These are phyloP conservation scores for Tachina lurida DNA, from an alignment of 2,888 invertebrate species.

Conservation along the genomic window DNA sequence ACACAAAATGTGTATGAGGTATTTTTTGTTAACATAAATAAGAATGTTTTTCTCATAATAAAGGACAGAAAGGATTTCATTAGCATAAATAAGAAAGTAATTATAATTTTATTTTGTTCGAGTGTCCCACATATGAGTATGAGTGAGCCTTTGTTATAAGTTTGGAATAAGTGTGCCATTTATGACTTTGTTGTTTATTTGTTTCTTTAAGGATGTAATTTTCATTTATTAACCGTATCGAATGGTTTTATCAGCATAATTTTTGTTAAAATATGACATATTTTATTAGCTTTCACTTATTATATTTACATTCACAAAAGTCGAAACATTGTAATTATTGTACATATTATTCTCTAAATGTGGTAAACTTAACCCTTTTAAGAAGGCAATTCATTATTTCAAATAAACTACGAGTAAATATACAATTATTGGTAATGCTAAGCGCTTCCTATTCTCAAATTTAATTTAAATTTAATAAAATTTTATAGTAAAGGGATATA, in stretches of 20 bases:
- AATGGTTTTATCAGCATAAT: constrained; percentile 81
- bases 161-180: constrained; percentile 45
- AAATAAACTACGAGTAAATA: background rate
- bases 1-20: background rate
- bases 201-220: constrained; percentile 38
- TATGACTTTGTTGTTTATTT: constrained; percentile 14
- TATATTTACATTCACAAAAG: background rate
- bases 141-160: constrained; percentile 9
- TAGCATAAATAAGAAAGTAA: constrained; percentile 69
- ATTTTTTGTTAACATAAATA: constrained; percentile 25
- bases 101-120: constrained; percentile 62
- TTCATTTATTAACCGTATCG: constrained; percentile 73
- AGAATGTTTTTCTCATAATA: constrained; percentile 35
- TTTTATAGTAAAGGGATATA: no score
- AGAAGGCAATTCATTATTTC: background rate
- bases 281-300: constrained; percentile 77
- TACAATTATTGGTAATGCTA: no score
- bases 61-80: constrained; percentile 64
- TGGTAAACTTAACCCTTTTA: background rate
- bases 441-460: no score
- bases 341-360: background rate
- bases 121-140: constrained; percentile 37
- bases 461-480: no score
- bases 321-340: constrained; percentile 15
- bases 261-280: constrained; percentile 81